Evolutionary conservation across 2,888 invertebrate genomes (phyloP).

Genomic region (Macaria notata): DNA sequence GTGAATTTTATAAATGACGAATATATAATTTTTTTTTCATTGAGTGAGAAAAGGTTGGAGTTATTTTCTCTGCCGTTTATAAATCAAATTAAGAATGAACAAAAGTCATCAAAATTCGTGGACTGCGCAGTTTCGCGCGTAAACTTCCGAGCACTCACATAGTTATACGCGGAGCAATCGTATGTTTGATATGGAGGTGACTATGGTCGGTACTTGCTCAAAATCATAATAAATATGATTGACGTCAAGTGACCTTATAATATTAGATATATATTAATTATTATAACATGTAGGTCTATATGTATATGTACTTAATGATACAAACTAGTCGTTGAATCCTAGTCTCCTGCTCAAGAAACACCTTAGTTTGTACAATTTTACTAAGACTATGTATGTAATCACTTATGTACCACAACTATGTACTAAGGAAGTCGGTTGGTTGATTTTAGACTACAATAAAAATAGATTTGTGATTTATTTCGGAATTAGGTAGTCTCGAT

Average conservation of each 20-base stretch:
- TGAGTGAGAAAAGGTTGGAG: no score
- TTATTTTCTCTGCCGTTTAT: no score
- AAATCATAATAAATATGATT: slow-evolving; percentile 20
- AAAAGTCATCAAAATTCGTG: no score
- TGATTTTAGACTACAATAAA: not conserved
- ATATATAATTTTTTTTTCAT: no score
- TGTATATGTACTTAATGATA: not conserved
- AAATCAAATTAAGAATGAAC: no score
- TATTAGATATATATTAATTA: slow-evolving; percentile 6
- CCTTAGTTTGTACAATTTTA: slow-evolving; percentile 1
- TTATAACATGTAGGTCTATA: not conserved
- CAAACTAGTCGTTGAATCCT: slow-evolving; percentile 12
- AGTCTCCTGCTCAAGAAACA: slow-evolving; percentile 19
- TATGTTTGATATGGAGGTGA: not conserved
- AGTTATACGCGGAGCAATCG: not conserved
- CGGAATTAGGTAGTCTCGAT: not conserved
- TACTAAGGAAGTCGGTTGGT: not conserved
- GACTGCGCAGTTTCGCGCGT: no score
- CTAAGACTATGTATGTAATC: not conserved
- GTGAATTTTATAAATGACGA: no score
- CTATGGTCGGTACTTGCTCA: slow-evolving; percentile 25
- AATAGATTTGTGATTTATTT: not conserved
- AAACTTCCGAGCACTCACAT: no score
- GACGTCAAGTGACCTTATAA: slow-evolving; percentile 28
- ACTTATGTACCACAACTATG: not conserved